These are phyloP conservation scores for Aquatica leii DNA, from an alignment of 2,888 invertebrate species.

Conservation along the genomic window DNA sequence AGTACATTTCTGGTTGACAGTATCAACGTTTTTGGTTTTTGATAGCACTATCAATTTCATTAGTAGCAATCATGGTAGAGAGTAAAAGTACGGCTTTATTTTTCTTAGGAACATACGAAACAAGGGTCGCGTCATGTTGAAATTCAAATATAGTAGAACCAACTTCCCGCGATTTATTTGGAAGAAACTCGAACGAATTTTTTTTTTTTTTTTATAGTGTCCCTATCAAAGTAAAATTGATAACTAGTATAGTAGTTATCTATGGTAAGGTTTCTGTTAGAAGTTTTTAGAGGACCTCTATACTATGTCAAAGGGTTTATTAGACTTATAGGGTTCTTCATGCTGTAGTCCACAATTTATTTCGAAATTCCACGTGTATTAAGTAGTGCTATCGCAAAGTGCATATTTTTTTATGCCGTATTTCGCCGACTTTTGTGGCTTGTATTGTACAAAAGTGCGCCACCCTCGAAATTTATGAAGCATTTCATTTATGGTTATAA, in stretches of 20 bases:
- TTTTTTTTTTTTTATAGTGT: constrained; percentile 40
- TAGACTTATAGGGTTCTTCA: constrained; percentile 33
- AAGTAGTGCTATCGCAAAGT: not conserved
- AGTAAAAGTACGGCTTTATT: too few species aligned
- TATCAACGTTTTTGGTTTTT: constrained; percentile 44
- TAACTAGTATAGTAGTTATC: constrained; percentile 46
- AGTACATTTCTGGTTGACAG: constrained; percentile 39
- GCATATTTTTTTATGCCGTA: not conserved
- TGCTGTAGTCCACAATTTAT: constrained; percentile 21
- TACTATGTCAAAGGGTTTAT: constrained; percentile 32
- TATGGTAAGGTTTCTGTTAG: constrained; percentile 36
- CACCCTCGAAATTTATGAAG: constrained; percentile 19
- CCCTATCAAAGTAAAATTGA: constrained; percentile 43
- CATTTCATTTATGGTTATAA: constrained; percentile 27
- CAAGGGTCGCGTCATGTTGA: too few species aligned
- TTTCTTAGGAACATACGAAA: too few species aligned
- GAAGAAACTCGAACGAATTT: constrained; percentile 34
- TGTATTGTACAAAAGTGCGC: constrained; percentile 30
- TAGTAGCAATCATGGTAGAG: too few species aligned
- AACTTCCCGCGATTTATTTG: too few species aligned
- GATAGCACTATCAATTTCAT: constrained; percentile 41
- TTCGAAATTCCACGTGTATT: too few species aligned
- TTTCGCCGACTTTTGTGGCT: not conserved
- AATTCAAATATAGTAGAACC: too few species aligned
- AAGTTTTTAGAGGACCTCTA: constrained; percentile 18